Conservation (phyloP, 2,113 vertebrate genomes). For the Oreochromis aureus region DNA sequence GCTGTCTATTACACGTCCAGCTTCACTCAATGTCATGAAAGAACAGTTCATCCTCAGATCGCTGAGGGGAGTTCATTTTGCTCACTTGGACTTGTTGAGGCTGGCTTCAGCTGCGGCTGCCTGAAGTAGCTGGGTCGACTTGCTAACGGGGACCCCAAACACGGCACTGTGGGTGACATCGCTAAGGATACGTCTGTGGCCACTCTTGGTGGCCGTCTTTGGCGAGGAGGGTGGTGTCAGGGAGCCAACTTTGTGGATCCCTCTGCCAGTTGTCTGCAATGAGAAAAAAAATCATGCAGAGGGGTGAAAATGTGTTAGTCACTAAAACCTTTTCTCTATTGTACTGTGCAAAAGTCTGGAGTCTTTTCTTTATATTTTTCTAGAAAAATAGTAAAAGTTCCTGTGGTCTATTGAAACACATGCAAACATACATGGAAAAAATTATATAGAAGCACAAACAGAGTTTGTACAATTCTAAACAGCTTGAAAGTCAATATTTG, state of each 20-base stretch:
- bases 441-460: background rate
- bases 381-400: background rate
- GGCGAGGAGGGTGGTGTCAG: slow-evolving; percentile 94
- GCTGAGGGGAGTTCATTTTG: slow-evolving; percentile 38
- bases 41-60: slow-evolving; percentile 29
- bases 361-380: background rate
- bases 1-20: slow-evolving; percentile 8
- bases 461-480: background rate
- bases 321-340: background rate
- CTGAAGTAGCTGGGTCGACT: slow-evolving; percentile 94
- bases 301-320: background rate
- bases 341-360: background rate
- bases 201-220: slow-evolving; percentile 85
- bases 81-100: slow-evolving; percentile 98
- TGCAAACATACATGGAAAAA: background rate
- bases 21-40: slow-evolving; percentile 39
- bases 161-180: slow-evolving; percentile 96
- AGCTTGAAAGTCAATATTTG: background rate
- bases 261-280: slow-evolving; percentile 22
- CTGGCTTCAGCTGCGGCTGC: slow-evolving; percentile 93
- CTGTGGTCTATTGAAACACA: background rate
- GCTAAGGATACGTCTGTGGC: slow-evolving; percentile 93
- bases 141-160: slow-evolving; percentile 95
- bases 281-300: background rate
- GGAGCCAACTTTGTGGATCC: slow-evolving; percentile 82